Conservation (phyloP, 2,113 vertebrate genomes). For the Collichthys lucidus region DNA sequence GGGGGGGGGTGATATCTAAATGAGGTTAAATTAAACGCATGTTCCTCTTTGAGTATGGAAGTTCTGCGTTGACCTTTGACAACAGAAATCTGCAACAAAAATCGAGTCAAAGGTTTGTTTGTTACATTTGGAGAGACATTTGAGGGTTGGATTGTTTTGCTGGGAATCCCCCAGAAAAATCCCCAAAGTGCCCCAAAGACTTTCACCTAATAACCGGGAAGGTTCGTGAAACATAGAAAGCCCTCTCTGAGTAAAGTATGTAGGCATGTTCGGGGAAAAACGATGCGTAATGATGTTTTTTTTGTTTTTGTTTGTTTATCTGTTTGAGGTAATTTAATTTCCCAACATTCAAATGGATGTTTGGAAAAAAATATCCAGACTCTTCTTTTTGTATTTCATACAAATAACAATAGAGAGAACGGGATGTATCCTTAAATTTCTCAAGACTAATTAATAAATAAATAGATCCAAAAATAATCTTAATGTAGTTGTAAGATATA, state of each 20-base stretch:
- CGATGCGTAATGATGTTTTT: background rate
- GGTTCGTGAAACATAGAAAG: too few relatives aligned
- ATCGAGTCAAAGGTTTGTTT: background rate
- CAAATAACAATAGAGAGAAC: background rate
- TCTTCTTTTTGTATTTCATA: background rate
- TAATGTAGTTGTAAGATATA: background rate
- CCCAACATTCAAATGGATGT: background rate
- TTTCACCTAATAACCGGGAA: background rate
- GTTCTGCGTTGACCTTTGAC: background rate
- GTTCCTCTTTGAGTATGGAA: conserved; percentile 5
- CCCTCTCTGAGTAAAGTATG: too few relatives aligned
- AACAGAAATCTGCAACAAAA: background rate
- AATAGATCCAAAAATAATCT: background rate
- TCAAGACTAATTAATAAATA: background rate
- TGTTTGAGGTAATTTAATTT: background rate
- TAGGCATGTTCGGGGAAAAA: too few relatives aligned
- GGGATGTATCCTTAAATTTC: background rate
- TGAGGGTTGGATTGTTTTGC: background rate
- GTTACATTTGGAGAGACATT: background rate
- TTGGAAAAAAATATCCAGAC: background rate
- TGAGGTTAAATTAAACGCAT: background rate
- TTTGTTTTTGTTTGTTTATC: background rate
- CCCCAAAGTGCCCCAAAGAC: background rate
- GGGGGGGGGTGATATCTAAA: background rate
- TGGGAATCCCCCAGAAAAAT: conserved; percentile 10